Percentiles rank a stretch among this genome's conserved stretches.
phyloP scores from a whole-genome alignment of 1,140 invertebrate species.

The Ceratina calcarata region DNA sequence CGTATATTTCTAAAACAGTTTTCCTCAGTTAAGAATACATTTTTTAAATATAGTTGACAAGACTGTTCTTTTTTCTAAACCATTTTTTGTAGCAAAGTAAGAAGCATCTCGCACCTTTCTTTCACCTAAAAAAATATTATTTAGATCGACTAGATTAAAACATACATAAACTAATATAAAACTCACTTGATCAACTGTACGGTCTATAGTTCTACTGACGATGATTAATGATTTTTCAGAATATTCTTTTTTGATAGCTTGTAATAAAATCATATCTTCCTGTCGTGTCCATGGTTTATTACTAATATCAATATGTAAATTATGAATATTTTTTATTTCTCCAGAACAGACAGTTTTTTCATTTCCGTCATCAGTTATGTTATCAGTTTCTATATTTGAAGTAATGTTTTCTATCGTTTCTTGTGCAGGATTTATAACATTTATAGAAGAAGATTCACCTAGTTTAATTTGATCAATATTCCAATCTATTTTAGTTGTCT shows the following conservation, averaged over 20 bases:
- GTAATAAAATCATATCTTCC: slow-evolving; percentile 76
- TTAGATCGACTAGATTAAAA: background rate
- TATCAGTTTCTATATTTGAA: slow-evolving; percentile 8
- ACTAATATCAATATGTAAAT: slow-evolving; percentile 46
- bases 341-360: background rate
- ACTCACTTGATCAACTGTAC: slow-evolving; percentile 72
- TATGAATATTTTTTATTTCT: slow-evolving; percentile 41
- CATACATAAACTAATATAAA: slow-evolving; percentile 7
- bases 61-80: slow-evolving; percentile 47
- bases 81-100: slow-evolving; percentile 74
- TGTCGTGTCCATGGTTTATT: slow-evolving; percentile 74
- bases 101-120: slow-evolving; percentile 71
- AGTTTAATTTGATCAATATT: slow-evolving; percentile 44
- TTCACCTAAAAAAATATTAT: slow-evolving; percentile 66
- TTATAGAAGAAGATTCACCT: slow-evolving; percentile 38
- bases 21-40: background rate
- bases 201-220: slow-evolving; percentile 71
- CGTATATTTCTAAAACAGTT: background rate
- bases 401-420: slow-evolving; percentile 42
- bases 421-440: slow-evolving; percentile 2
- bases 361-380: background rate
- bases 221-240: slow-evolving; percentile 70
- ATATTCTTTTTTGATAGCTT: slow-evolving; percentile 76
- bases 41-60: too few relatives aligned
- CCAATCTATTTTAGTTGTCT: slow-evolving; percentile 42